A percentile compares a stretch with the other conserved stretches of the same genome.
phyloP scores from a whole-genome alignment of 2,888 invertebrate genomes.

The Lucinisca nassula region DNA sequence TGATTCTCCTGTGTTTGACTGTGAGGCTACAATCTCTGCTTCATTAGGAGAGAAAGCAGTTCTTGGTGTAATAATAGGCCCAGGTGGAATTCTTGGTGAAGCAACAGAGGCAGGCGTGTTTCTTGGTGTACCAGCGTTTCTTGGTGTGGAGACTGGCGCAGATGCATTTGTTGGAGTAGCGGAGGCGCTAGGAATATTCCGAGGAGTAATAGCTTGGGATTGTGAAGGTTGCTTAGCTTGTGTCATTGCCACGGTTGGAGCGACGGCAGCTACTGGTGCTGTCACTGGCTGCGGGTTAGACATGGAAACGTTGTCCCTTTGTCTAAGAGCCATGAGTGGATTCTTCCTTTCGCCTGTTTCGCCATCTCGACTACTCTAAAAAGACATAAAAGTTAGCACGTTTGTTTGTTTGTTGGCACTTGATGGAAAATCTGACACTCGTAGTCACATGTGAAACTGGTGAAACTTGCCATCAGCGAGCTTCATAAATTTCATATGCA shows the following conservation, averaged over 20 bases:
- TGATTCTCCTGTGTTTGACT: background rate
- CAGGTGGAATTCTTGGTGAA: background rate
- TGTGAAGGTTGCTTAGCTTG: background rate
- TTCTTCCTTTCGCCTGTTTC: conserved; percentile 57
- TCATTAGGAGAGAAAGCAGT: background rate
- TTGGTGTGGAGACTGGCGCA: background rate
- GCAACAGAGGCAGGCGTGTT: background rate
- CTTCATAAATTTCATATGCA: no score
- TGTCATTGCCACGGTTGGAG: background rate
- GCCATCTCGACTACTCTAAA: conserved; percentile 54
- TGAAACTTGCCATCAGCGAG: no score
- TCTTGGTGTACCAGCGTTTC: background rate
- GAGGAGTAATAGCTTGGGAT: background rate
- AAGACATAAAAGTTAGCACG: no score
- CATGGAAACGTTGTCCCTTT: conserved; percentile 40
- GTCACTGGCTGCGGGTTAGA: background rate
- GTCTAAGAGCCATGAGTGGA: conserved; percentile 36
- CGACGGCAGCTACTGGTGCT: background rate
- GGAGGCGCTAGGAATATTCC: background rate
- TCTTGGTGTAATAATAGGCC: background rate
- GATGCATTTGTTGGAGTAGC: background rate
- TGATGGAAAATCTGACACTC: no score
- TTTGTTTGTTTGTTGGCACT: no score
- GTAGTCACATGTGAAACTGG: no score
- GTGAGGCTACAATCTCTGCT: background rate